A percentile compares a stretch with the other conserved stretches of the same genome.
phyloP scores from a whole-genome alignment of 1,140 invertebrate genomes.

The Rhizoglyphus robini region DNA sequence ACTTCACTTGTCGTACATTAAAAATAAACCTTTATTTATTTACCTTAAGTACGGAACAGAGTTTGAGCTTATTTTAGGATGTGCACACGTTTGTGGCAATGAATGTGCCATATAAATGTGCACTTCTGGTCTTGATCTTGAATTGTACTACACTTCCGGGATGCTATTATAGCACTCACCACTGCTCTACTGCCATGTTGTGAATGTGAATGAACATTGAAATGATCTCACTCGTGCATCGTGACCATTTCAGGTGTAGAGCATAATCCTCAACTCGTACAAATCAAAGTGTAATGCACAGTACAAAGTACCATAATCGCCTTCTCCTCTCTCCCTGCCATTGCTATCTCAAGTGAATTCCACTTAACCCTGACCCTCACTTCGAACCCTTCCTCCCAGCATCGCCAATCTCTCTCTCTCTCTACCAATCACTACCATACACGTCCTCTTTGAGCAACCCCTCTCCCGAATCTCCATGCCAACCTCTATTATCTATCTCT shows the following conservation, averaged over 20 bases:
- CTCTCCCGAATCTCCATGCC: not conserved
- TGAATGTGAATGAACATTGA: not conserved
- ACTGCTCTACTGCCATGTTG: too few species aligned
- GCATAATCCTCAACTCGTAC: too few species aligned
- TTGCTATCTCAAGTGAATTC: too few species aligned
- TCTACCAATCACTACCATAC: not conserved
- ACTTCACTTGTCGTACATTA: too few species aligned
- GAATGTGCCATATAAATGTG: too few species aligned
- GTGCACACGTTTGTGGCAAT: too few species aligned
- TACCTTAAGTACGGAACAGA: slow-evolving; percentile 3
- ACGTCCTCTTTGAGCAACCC: not conserved
- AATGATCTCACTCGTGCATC: too few species aligned
- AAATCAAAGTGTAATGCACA: too few species aligned
- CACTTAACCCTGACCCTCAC: too few species aligned
- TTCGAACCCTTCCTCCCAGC: not conserved
- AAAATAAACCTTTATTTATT: slow-evolving; percentile 14
- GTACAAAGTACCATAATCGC: too few species aligned
- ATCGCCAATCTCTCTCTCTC: not conserved
- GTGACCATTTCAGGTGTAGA: too few species aligned
- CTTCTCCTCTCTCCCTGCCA: too few species aligned
- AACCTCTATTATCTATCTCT: not conserved
- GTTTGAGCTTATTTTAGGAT: not conserved
- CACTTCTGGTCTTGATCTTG: slow-evolving; percentile 13
- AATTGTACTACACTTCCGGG: not conserved
- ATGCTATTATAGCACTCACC: not conserved